Evolutionary conservation across 2,797 vertebrate species (phyloP), one percentile per base, ranked within the genome.

Genomic region (Diplodus puntazzo): DNA sequence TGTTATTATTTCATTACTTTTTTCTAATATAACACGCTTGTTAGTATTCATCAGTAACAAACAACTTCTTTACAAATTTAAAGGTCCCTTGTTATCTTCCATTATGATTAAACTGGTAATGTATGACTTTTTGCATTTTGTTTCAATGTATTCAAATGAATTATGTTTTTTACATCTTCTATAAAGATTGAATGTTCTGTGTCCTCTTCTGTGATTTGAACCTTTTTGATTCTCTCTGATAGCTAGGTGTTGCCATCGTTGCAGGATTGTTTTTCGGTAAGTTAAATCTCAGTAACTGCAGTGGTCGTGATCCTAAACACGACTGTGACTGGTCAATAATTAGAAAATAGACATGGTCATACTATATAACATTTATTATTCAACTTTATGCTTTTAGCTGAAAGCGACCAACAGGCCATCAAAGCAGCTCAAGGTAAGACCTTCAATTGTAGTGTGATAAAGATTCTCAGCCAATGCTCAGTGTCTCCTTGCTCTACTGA

Each of bases 91-190:
- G 2, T 23, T 20, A n/a, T 59, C 81, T 73, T 60, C 68, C 52
- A 21, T 16, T 77, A 89, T 89, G 86, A 72, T 75, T 14, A 77
- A 46, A 59, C 2, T 89, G 85, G 85, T 88, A 83, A 83, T 4
- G 13, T 76, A 49, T 67, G 7, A 67, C 8, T 14, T 73, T 43
- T 72, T 27, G 2, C 34, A 12, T 17, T 62, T 39, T 0, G 3
- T 42, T 49, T 69, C 11, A 0, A 52, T 0, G 59, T 55, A 25
- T 49, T 39, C 12, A 53, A 13, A 7, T 8, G 20, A 43, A 39
- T 64, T 52, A 39, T 46, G 9, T 27, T 12, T 64, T 27, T 75
- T 21, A 74, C 18, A 46, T 1, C 46, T 61, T 62, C 1, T 11
- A n/a, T 18, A 30, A 20, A 39, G 3, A 57, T 57, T 11, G 50